Evolutionary conservation across 2,888 invertebrate genomes (phyloP), one percentile per base, ranked within the genome.

Genomic region (Seira ritae): DNA sequence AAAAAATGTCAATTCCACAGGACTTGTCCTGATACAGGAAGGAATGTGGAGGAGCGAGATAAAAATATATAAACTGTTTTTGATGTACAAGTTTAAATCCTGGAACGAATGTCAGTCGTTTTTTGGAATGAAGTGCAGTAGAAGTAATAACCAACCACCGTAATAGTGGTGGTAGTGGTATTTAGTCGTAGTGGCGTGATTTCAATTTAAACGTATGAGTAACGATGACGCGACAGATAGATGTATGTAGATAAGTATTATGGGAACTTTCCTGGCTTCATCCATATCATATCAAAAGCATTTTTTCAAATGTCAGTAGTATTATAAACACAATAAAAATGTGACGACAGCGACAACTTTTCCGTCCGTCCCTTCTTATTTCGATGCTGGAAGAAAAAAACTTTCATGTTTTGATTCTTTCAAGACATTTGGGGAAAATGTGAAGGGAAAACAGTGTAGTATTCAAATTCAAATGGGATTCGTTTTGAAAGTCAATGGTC

Each of bases 401-500:
- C 2, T 4, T 31, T 62, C 42, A 50, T 77, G 69, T 78, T 78
- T 78, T 65, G 62, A 76, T 70, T 75, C 67, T 75, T 31, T n/a
- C n/a, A 31, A 31, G 31, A 31, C 31, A 8, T 31, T 31, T 31
- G 31, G 31, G 31, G 8, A 31, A 31, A 31, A 31, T 4, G 8
- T 31, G 31, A 4, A 31, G 8, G 8, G 8, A 31, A 31, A 31
- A 8, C 8, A 31, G 31, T 31, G 10, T 15, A 24, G 23, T 71
- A 79, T 79, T 79, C 72, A 55, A 17, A 79, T 79, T 79, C 67
- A 79, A 79, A 79, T 79, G 55, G 71, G 55, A 19, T 17, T 20
- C 23, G 23, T 60, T 71, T 31, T 76, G 42, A 71, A 76, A 78
- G 78, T 78, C 78, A 78, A 71, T 78, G 78, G 78, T 78, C 78